These are phyloP conservation scores for Acronicta alni DNA, from an alignment of 2,888 invertebrate genomes.

Conservation along the genomic window DNA sequence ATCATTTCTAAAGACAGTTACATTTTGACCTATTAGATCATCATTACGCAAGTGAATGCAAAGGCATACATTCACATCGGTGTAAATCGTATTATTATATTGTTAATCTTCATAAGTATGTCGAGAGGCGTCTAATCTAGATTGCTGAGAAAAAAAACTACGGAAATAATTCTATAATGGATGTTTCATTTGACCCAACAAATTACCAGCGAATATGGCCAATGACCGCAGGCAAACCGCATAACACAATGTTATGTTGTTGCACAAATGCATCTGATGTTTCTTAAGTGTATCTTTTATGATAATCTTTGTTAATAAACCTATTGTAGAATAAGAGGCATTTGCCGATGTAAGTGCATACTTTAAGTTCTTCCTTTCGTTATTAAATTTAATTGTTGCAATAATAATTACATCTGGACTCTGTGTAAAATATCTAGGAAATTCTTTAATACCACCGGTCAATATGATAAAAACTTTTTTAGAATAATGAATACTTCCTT, in stretches of 20 bases:
- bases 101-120: constrained; percentile 37
- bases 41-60: constrained; percentile 56
- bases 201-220: constrained; percentile 11
- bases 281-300: constrained; percentile 17
- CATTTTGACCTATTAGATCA: constrained; percentile 62
- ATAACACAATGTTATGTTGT: constrained; percentile 13
- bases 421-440: constrained; percentile 11
- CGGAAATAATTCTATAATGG: constrained; percentile 29
- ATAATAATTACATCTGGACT: constrained; percentile 6
- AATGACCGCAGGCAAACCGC: constrained; percentile 18
- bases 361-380: constrained; percentile 14
- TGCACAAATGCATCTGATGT: constrained; percentile 32
- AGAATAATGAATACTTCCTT: neutral
- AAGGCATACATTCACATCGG: constrained; percentile 44
- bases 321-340: constrained; percentile 15
- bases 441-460: constrained; percentile 13
- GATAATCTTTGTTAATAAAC: constrained; percentile 20
- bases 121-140: constrained; percentile 33
- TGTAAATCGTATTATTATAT: constrained; percentile 37
- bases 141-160: constrained; percentile 32
- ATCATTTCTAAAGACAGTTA: constrained; percentile 25
- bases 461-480: neutral
- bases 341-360: constrained; percentile 12
- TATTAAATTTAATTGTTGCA: constrained; percentile 7
- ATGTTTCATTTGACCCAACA: constrained; percentile 27